Base-by-base conservation (phyloP, 2,797 vertebrate species). In the Siniperca undulata region DNA sequence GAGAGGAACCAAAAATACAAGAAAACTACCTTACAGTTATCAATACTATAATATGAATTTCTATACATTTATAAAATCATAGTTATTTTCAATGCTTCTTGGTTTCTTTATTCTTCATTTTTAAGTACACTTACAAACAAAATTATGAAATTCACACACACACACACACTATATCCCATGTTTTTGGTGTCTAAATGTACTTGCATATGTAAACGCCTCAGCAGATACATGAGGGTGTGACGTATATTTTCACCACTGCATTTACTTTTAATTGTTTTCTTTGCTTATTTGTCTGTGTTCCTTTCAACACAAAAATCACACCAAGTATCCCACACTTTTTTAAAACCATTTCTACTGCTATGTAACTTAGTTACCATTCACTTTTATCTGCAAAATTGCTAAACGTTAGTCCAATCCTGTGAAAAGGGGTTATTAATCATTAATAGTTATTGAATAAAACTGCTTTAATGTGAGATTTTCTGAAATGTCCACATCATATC, bases 61-160 rank as follows among this genome's bases (percentile, higher is more conserved):
- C 80, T 93, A 89, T 93, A 94, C 88, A 93, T 89, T 91, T 94
- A 93, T 93, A 95, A 95, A 94, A 92, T 93, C 91, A 89, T 89
- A 87, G 82, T 93, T 94, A 93, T 94, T 89, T 88, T 80, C 81
- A 88, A 87, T 78, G 67, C 50, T 85, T 92, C 86, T 90, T 92
- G 84, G 79, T 79, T 88, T 91, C 87, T 93, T 94, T 93, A 93
- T 92, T 94, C 91, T 94, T 94, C 79, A 93, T 92, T 93, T 91
- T 94, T 95, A 95, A 95, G 94, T 95, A 95, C 94, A 94, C 94
- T 95, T 95, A 93, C 89, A 94, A 91, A 94, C 87, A 91, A 86
- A 91, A 89, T 90, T 86, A 88, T 86, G 79, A 89, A 90, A 90
- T 78, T 69, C 86, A 6, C 82, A 61, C 81, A 60, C 58, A 46